Percentiles rank a stretch among this genome's conserved stretches.
Evolutionary conservation across 2,888 invertebrate species (phyloP).

Genomic region (Alitta virens): DNA sequence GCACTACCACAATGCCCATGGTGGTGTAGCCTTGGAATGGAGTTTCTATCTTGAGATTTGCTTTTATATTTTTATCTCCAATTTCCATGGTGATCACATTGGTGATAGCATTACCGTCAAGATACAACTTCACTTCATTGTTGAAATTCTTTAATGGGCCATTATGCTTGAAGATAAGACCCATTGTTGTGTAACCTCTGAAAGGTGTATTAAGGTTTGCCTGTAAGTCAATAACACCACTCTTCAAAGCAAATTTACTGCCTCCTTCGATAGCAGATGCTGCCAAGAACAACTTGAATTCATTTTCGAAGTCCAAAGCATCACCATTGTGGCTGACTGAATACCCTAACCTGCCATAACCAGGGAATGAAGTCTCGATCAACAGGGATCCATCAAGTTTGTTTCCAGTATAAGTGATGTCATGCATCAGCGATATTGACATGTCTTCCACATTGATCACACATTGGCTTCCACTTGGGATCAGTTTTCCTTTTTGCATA

Average conservation of each 20-base stretch:
- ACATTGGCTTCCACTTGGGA: not conserved
- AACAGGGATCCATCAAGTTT: not conserved
- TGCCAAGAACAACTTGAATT: too few species aligned
- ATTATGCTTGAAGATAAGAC: not conserved
- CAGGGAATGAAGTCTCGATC: not conserved
- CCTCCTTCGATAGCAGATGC: too few species aligned
- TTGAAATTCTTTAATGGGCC: not conserved
- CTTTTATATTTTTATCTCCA: not conserved
- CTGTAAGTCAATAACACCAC: too few species aligned
- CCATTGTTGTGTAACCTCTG: too few species aligned
- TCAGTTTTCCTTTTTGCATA: not conserved
- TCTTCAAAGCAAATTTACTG: too few species aligned
- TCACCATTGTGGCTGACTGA: too few species aligned
- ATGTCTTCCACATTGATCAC: not conserved
- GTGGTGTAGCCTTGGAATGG: not conserved
- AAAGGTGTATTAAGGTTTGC: too few species aligned
- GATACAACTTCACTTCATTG: not conserved
- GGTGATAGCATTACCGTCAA: not conserved
- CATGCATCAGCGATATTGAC: not conserved
- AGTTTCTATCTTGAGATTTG: not conserved
- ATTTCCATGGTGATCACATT: not conserved
- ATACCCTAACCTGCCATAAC: not conserved
- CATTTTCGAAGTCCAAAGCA: too few species aligned
- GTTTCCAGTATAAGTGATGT: not conserved
- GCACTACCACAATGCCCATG: constrained; percentile 2